phyloP scores from a whole-genome alignment of 1,140 invertebrate species.

The Psix sp. region DNA sequence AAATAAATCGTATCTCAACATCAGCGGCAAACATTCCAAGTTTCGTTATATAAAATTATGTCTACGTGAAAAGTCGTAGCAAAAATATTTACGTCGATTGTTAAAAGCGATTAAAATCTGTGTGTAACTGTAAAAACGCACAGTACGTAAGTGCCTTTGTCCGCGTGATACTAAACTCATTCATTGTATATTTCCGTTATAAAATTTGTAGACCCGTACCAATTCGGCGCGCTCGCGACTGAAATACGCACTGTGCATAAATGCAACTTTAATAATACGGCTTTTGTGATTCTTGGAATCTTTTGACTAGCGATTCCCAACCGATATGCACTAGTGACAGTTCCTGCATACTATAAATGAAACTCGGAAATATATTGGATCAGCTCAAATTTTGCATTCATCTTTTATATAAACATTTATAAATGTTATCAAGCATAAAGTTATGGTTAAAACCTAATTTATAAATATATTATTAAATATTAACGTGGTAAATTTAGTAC shows the following conservation, averaged over 20 bases:
- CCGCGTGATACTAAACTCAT: no score
- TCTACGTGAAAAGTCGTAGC: constrained; percentile 36
- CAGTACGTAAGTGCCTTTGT: no score
- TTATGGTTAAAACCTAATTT: no score
- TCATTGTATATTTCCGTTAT: constrained; percentile 71
- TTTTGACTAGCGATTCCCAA: constrained; percentile 9
- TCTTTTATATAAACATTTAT: no score
- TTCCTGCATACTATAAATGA: not conserved
- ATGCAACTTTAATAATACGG: constrained; percentile 32
- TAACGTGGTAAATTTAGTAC: no score
- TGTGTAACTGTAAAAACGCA: no score
- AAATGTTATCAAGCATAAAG: no score
- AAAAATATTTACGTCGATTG: constrained; percentile 37
- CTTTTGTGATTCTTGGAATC: constrained; percentile 16
- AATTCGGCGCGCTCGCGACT: constrained; percentile 16
- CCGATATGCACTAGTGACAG: constrained; percentile 33
- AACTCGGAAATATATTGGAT: no score
- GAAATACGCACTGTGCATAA: constrained; percentile 27
- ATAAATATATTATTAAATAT: no score
- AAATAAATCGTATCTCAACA: not conserved
- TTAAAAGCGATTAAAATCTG: constrained; percentile 34
- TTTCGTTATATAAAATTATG: constrained; percentile 23
- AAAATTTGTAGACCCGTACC: constrained; percentile 45
- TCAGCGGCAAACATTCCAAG: constrained; percentile 5
- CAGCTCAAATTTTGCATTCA: no score